Evolutionary conservation across 2,888 invertebrate genomes (phyloP), one percentile per base, ranked within the genome.

Genomic region (Aporophyla lueneburgensis): DNA sequence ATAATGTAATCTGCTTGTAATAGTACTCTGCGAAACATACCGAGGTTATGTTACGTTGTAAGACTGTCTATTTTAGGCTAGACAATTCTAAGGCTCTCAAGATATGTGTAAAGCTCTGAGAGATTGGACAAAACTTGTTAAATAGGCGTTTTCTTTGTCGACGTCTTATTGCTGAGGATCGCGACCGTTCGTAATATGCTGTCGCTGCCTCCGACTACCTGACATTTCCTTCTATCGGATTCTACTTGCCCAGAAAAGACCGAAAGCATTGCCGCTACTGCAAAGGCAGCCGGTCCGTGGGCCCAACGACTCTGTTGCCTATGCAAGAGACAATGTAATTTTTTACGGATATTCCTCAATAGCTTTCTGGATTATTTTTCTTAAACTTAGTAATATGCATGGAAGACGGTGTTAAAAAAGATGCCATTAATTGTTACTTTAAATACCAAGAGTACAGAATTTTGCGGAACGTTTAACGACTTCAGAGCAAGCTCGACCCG

Each of bases 1-100:
- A 96, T 96, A 96, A 93, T 85, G 76, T 93, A 95, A 95, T 95
- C 94, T 92, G 80, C 85, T 86, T 81, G 89, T 93, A 93, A 93
- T 93, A 92, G 86, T 80, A 83, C 85, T 76, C 84, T 53, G 63
- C 3, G 7, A 40, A 76, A 71, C 80, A 88, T 75, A 76, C 49
- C 71, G 72, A 82, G 79, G 67, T 59, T 80, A 84, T 63, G 71
- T 66, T 67, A 79, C 24, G 14, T n/a, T 54, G 5, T 40, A 58
- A 40, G 24, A 51, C 56, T 24, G 16, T 51, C 19, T 46, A n/a
- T 75, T 53, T 33, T 46, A 46, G 5, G 19, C 10, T 59, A 33
- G 33, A 59, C 19, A 33, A 19, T 59, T 16, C 58, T 19, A 58
- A 27, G 27, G 27, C 19, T 27, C 24, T 16, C 19, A 33, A 19